phyloP scores from a whole-genome alignment of 2,797 vertebrate species.

The Mallotus villosus region DNA sequence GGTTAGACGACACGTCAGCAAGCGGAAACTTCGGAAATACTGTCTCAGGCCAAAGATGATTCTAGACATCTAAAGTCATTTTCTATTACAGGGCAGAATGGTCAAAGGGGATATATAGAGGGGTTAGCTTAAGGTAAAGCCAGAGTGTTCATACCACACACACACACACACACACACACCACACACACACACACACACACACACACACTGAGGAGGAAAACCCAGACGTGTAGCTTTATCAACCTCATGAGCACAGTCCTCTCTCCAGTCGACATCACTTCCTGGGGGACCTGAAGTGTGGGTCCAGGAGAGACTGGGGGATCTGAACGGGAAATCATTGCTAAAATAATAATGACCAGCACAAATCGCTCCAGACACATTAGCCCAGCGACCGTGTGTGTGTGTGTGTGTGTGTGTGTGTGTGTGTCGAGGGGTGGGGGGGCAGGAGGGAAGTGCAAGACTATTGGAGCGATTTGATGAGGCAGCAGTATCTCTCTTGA shows the following conservation, averaged over 20 bases:
- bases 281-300: background rate
- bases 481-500: conserved; percentile 53
- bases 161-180: background rate
- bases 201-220: background rate
- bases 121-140: too few relatives aligned
- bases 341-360: conserved; percentile 67
- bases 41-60: too few relatives aligned
- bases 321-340: conserved; percentile 37
- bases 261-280: background rate
- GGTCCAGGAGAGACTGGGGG: conserved; percentile 15
- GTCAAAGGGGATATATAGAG: background rate
- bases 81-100: too few relatives aligned
- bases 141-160: background rate
- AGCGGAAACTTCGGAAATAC: too few relatives aligned
- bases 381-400: background rate
- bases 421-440: conserved; percentile 11
- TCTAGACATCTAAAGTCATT: too few relatives aligned
- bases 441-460: background rate
- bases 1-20: too few relatives aligned
- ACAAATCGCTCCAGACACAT: conserved; percentile 62
- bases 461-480: conserved; percentile 63
- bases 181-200: background rate
- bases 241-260: background rate
- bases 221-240: background rate
- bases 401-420: conserved; percentile 23